A percentile compares a stretch with the other conserved stretches of the same genome.
phyloP scores from a whole-genome alignment of 2,113 vertebrate species.

The Collichthys lucidus region DNA sequence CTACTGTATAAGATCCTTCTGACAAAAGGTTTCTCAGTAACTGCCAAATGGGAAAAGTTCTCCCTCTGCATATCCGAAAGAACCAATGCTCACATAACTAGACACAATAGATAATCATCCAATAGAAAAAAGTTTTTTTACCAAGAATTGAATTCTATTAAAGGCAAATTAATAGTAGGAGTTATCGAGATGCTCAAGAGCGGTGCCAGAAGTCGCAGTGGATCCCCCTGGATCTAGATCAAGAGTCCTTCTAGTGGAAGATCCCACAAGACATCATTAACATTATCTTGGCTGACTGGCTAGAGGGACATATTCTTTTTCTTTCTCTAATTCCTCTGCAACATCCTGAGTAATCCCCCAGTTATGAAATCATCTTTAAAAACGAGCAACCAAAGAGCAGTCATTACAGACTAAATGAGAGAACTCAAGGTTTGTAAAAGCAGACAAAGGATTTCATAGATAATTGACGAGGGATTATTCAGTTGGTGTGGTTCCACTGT shows the following conservation, averaged over 20 bases:
- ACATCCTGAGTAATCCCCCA: slow-evolving; percentile 63
- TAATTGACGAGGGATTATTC: slow-evolving; percentile 45
- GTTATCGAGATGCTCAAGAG: slow-evolving; percentile 60
- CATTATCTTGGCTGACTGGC: slow-evolving; percentile 71
- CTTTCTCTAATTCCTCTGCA: slow-evolving; percentile 42
- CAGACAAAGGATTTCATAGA: slow-evolving; percentile 48
- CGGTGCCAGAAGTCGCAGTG: slow-evolving; percentile 48
- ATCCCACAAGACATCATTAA: slow-evolving; percentile 82
- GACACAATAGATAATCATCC: slow-evolving; percentile 59
- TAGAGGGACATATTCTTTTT: slow-evolving; percentile 59
- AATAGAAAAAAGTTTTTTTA: slow-evolving; percentile 51
- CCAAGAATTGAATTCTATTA: slow-evolving; percentile 75
- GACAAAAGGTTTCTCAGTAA: slow-evolving; percentile 45
- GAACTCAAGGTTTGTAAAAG: slow-evolving; percentile 50
- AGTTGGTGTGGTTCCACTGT: slow-evolving; percentile 22
- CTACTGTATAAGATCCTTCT: slow-evolving; percentile 24
- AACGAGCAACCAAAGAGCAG: slow-evolving; percentile 52
- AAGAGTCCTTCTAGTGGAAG: slow-evolving; percentile 53
- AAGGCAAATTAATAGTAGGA: slow-evolving; percentile 55
- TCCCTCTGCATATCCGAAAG: slow-evolving; percentile 17
- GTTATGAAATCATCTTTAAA: slow-evolving; percentile 47
- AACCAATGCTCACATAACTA: slow-evolving; percentile 53
- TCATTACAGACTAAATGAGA: slow-evolving; percentile 54
- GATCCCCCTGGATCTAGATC: slow-evolving; percentile 69
- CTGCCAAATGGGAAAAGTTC: slow-evolving; percentile 29